These are phyloP conservation scores for Chroicocephalus ridibundus DNA, from an alignment of 2,113 vertebrate species.

Conservation along the genomic window DNA sequence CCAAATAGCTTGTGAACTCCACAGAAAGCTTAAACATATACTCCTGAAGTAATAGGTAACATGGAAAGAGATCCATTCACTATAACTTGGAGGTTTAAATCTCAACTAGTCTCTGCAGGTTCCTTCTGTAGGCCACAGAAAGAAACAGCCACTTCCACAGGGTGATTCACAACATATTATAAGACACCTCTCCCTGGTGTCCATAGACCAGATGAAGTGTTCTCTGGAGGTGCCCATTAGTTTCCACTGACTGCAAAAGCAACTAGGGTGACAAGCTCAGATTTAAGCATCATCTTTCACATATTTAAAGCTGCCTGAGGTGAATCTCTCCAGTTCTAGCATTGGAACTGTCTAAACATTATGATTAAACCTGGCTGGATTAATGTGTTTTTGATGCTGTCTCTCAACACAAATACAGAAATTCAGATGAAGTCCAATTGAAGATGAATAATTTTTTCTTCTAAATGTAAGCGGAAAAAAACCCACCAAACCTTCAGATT, in stretches of 20 bases:
- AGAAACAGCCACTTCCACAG: background rate
- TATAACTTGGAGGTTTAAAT: background rate
- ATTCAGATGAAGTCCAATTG: background rate
- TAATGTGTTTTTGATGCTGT: background rate
- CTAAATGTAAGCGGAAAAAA: background rate
- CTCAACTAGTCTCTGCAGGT: background rate
- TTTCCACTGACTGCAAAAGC: background rate
- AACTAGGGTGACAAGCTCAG: background rate
- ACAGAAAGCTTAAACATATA: background rate
- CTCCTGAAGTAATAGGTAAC: background rate
- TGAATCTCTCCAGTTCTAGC: background rate
- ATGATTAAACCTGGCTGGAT: background rate
- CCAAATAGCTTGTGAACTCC: background rate
- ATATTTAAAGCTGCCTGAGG: background rate
- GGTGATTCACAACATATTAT: background rate
- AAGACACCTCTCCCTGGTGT: background rate
- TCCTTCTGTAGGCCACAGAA: background rate
- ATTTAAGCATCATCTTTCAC: background rate
- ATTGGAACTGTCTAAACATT: background rate
- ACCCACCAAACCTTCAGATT: background rate
- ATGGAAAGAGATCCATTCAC: background rate
- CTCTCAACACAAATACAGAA: background rate
- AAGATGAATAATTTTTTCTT: background rate
- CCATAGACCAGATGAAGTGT: fast-evolving
- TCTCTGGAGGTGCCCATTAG: background rate